A percentile compares a stretch with the other conserved stretches of the same genome.
Conservation (phyloP, 2,113 vertebrate species). For the Anarrhichthys ocellatus region DNA sequence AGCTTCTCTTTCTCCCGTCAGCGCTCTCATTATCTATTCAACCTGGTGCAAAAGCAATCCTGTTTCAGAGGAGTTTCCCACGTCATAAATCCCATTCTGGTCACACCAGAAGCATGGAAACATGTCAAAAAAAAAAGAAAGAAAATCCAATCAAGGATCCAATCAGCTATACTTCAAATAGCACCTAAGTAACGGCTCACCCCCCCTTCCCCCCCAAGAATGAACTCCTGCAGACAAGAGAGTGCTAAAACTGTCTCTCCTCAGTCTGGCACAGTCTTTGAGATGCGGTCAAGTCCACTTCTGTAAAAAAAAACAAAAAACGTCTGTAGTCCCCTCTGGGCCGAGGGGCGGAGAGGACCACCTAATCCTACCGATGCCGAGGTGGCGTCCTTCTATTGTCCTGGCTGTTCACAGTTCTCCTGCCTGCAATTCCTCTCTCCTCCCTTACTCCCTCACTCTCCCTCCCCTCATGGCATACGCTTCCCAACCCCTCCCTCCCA, state of each 20-base stretch:
- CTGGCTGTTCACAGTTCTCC: slow-evolving; percentile 60
- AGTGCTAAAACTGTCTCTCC: slow-evolving; percentile 6
- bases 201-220: neutral
- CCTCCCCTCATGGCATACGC: slow-evolving; percentile 25
- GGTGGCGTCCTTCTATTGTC: slow-evolving; percentile 73
- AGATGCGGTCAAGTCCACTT: neutral
- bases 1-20: neutral
- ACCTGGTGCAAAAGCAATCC: slow-evolving; percentile 13
- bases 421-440: slow-evolving; percentile 63
- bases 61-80: slow-evolving; percentile 1
- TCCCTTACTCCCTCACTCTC: slow-evolving; percentile 30
- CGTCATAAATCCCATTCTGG: slow-evolving; percentile 27
- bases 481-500: slow-evolving; percentile 20
- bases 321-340: neutral
- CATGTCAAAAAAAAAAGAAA: neutral
- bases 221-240: slow-evolving; percentile 31
- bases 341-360: slow-evolving; percentile 21
- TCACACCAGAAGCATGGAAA: slow-evolving; percentile 26
- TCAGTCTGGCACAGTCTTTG: slow-evolving; percentile 1
- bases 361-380: slow-evolving; percentile 44
- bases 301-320: slow-evolving; percentile 7
- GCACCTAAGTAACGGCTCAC: slow-evolving; percentile 16
- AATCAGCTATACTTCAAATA: slow-evolving; percentile 22
- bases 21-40: slow-evolving; percentile 7
- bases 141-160: slow-evolving; percentile 40